Percentiles rank a stretch among this genome's conserved stretches.
phyloP scores from a whole-genome alignment of 1,140 invertebrate genomes.

The Ephestia elutella region DNA sequence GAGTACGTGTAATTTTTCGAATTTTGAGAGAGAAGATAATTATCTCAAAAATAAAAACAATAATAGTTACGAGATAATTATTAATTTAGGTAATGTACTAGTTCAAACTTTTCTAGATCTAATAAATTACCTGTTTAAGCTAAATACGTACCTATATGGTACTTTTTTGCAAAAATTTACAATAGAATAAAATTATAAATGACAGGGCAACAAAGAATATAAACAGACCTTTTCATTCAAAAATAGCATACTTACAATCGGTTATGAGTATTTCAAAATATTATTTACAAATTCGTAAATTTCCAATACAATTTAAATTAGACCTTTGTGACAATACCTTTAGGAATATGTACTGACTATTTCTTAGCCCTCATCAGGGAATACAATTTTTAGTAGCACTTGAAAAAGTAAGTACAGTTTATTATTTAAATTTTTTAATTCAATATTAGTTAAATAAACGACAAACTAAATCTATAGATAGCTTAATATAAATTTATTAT shows the following conservation, averaged over 20 bases:
- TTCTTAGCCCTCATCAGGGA: slow-evolving; percentile 20
- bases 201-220: neutral
- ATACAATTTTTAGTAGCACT: slow-evolving; percentile 34
- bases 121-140: neutral
- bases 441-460: too few species aligned
- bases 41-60: slow-evolving; percentile 18
- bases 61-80: slow-evolving; percentile 16
- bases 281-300: too few species aligned
- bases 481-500: neutral
- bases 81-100: neutral
- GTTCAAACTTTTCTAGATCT: neutral
- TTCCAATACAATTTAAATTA: neutral
- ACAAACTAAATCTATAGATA: too few species aligned
- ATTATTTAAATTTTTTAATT: neutral
- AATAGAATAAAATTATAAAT: too few species aligned
- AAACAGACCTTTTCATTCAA: neutral
- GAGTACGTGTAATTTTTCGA: slow-evolving; percentile 6
- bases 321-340: slow-evolving; percentile 28
- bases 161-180: neutral
- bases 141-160: neutral
- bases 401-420: neutral
- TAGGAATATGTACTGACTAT: slow-evolving; percentile 27
- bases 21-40: slow-evolving; percentile 19
- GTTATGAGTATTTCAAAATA: too few species aligned
- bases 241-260: too few species aligned